phyloP scores from a whole-genome alignment of 2,797 vertebrate genomes.

The Phyllotis vaccarum region DNA sequence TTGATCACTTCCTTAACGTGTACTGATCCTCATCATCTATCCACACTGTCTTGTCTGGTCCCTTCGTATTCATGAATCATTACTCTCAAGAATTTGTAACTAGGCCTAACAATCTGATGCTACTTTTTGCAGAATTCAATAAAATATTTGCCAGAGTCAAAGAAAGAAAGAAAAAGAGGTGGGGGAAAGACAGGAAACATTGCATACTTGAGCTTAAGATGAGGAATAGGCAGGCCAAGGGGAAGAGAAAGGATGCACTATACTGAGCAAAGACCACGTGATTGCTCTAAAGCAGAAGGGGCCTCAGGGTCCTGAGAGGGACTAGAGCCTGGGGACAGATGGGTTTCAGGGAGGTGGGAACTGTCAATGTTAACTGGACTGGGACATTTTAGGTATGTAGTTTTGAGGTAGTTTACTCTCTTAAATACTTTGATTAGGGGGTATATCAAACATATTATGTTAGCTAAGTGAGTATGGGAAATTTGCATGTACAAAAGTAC shows the following conservation, averaged over 20 bases:
- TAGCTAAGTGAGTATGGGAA: slow-evolving; percentile 37
- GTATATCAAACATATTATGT: neutral
- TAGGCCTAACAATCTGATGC: neutral
- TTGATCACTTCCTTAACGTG: neutral
- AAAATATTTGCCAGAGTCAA: neutral
- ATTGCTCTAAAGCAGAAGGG: neutral
- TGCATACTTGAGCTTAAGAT: neutral
- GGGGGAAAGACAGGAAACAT: neutral
- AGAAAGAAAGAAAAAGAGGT: accelerated
- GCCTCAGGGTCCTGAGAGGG: neutral
- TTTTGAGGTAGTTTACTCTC: neutral
- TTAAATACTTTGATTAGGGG: slow-evolving; percentile 1
- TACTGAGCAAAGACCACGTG: neutral
- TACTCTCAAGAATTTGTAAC: neutral
- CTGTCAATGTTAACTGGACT: neutral
- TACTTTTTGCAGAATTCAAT: neutral
- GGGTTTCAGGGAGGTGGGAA: neutral
- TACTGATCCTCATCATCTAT: neutral
- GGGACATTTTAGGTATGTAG: neutral
- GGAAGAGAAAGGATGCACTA: neutral
- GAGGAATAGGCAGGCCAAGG: neutral
- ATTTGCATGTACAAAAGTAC: neutral
- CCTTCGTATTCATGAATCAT: neutral
- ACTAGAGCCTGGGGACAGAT: neutral
- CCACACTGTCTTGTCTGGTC: neutral